Base-by-base conservation (phyloP, 2,888 invertebrate genomes). In the Chaetoderma sp. region DNA sequence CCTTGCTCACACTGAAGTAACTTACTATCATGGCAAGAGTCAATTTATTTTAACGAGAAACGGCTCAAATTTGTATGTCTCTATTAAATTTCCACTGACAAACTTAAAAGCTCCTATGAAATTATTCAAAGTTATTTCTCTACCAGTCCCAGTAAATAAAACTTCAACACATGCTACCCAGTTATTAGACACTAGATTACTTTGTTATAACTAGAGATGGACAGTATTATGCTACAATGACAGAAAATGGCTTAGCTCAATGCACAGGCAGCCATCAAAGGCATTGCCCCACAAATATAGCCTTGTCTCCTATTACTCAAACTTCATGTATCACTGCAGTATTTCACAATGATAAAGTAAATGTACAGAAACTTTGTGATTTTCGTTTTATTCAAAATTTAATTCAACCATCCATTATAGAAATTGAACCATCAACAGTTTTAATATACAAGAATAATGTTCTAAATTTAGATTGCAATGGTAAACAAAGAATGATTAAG, bases 31-130 rank as follows among this genome's bases (percentile, higher is more conserved):
- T 32, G 55, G 59, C 28, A 47, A 23, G 27, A 33, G 33, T 23
- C 30, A 49, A 5, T 30, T 36, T 33, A 18, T 67, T 25, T 67
- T 50, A 50, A 49, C 60, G 5, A 13, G 67, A 33, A 32, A 67
- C 28, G 67, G 57, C 6, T 50, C 21, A 1, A 60, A 56, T 13
- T 13, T 67, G 33, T 67, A 60, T 36, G 30, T 63, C 5, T 50
- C 60, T 28, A 47, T 63, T 1, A 67, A 63, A 16, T 63, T 67
- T 36, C 63, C 66, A n/a, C 45, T 62, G 5, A 39, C 62, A 23
- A 13, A 52, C 2, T 66, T 58, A 18, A 13, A 8, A 8, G n/a
- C 58, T 21, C 58, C 66, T 32, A 47, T 65, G 16, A 10, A 25
- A 1, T 8, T 57, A 6, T 60, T 27, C n/a, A 60, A 49, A 13